phyloP scores from a whole-genome alignment of 2,888 invertebrate species.

The Drosophila quinaria region DNA sequence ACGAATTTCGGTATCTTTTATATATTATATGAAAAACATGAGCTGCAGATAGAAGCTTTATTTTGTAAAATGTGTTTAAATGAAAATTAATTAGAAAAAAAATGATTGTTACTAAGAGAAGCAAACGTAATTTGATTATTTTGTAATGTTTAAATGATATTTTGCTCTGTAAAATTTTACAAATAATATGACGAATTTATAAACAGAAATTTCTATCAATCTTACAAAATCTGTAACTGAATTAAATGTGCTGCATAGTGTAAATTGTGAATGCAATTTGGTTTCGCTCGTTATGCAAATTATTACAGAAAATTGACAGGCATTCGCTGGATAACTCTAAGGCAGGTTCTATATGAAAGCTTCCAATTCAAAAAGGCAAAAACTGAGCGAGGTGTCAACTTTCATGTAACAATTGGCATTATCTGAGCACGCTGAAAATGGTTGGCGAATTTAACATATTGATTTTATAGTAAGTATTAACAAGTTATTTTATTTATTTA shows the following conservation, averaged over 20 bases:
- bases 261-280: constrained; percentile 39
- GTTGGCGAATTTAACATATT: background rate
- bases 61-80: background rate
- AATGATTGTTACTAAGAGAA: background rate
- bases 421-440: constrained; percentile 65
- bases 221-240: background rate
- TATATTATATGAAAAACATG: background rate
- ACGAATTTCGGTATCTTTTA: background rate
- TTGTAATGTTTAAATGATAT: background rate
- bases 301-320: constrained; percentile 76
- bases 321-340: constrained; percentile 38
- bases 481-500: constrained; percentile 45
- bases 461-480: constrained; percentile 51
- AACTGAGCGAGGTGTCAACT: constrained; percentile 65
- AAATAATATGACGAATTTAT: background rate
- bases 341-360: constrained; percentile 6
- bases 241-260: constrained; percentile 37
- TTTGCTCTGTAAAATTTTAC: background rate
- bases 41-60: background rate
- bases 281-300: constrained; percentile 61
- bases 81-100: background rate
- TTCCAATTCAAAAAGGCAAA: constrained; percentile 37
- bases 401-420: constrained; percentile 84
- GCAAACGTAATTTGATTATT: background rate
- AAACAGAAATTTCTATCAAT: background rate